Evolutionary conservation across 2,113 vertebrate genomes (phyloP).

Genomic region (Stomatorhinus ivindoensis): DNA sequence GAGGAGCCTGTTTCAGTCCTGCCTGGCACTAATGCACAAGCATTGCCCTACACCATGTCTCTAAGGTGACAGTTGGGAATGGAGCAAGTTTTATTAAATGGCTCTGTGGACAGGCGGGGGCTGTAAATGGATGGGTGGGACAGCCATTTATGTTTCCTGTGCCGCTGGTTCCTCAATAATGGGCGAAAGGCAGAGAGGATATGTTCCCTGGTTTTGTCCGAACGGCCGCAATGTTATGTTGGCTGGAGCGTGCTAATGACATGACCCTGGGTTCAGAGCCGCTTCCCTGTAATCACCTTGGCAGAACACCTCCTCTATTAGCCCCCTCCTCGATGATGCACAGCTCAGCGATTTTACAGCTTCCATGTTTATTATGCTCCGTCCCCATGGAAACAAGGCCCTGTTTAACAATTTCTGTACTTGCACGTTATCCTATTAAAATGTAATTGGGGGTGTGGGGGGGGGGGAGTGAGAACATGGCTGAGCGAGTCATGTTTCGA

Average conservation of each 20-base stretch:
- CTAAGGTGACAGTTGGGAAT: background rate
- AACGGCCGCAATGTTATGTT: background rate
- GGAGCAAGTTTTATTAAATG: background rate
- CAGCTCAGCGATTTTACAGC: constrained; percentile 11
- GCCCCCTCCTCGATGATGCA: background rate
- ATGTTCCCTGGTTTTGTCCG: background rate
- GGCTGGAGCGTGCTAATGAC: background rate
- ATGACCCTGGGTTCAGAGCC: background rate
- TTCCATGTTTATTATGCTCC: background rate
- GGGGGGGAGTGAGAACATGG: background rate
- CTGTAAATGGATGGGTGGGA: background rate
- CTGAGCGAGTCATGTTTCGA: background rate
- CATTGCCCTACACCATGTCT: background rate
- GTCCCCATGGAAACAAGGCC: constrained; percentile 3
- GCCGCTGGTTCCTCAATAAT: background rate
- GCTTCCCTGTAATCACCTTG: background rate
- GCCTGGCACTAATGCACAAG: background rate
- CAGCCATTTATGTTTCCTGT: background rate
- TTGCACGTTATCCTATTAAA: background rate
- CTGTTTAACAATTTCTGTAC: background rate
- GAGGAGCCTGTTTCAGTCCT: background rate
- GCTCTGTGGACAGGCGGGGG: background rate
- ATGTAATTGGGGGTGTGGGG: background rate
- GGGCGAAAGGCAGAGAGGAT: background rate
- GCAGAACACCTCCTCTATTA: background rate